Evolutionary conservation across 2,888 invertebrate species (phyloP).

Genomic region (Myathropa florea): DNA sequence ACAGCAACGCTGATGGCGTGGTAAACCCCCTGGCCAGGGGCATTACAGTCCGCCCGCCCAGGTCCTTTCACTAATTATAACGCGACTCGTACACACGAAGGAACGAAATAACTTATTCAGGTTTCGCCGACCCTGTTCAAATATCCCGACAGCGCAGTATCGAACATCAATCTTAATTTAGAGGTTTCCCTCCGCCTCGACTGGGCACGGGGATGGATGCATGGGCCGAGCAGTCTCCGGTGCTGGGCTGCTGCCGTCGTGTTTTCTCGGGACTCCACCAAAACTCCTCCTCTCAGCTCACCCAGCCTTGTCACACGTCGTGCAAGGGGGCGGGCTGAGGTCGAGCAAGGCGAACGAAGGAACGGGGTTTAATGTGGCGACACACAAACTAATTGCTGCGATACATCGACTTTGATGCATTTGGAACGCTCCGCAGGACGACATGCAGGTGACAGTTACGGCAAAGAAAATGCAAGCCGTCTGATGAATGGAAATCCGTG

Average conservation of each 20-base stretch:
- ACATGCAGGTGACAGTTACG: slow-evolving; percentile 1
- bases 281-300: not conserved
- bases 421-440: slow-evolving; percentile 7
- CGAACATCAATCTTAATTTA: slow-evolving; percentile 70
- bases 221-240: not conserved
- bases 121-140: slow-evolving; percentile 63
- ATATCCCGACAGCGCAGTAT: slow-evolving; percentile 68
- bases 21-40: slow-evolving; percentile 17
- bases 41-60: slow-evolving; percentile 6
- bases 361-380: slow-evolving; percentile 37
- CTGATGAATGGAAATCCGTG: not conserved
- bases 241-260: not conserved
- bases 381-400: slow-evolving; percentile 44
- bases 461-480: not conserved
- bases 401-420: slow-evolving; percentile 39
- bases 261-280: not conserved
- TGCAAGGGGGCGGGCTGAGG: not conserved
- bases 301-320: not conserved
- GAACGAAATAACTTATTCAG: slow-evolving; percentile 66
- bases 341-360: too few species aligned
- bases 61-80: slow-evolving; percentile 66
- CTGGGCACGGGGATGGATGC: not conserved
- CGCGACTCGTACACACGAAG: slow-evolving; percentile 64
- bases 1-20: slow-evolving; percentile 40
- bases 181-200: slow-evolving; percentile 47